These are phyloP conservation scores for Ormyrus rosae DNA, from an alignment of 2,888 invertebrate genomes.

Conservation along the genomic window DNA sequence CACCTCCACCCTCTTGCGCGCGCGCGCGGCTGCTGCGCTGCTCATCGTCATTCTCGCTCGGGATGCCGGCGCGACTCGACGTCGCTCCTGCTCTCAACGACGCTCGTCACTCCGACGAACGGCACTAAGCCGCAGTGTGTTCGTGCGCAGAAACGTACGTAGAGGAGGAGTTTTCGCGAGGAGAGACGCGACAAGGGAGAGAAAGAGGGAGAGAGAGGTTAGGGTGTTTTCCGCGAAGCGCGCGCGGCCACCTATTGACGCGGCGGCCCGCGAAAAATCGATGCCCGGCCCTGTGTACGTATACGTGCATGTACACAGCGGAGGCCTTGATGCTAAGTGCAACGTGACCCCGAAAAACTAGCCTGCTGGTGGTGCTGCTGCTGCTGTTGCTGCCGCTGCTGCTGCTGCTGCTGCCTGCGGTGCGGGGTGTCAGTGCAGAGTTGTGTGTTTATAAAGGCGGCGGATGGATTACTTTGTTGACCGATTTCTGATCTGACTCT, in stretches of 20 bases:
- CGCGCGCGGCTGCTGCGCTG: slow-evolving; percentile 56
- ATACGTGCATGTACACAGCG: not conserved
- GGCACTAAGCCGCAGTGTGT: not conserved
- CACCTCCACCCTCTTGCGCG: slow-evolving; percentile 18
- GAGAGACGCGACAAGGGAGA: not conserved
- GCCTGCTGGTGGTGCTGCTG: not conserved
- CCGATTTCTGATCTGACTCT: not conserved
- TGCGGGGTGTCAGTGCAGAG: too few relatives aligned
- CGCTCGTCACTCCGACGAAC: not conserved
- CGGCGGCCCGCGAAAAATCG: slow-evolving; percentile 33
- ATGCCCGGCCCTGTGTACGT: slow-evolving; percentile 5
- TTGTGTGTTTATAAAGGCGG: too few relatives aligned
- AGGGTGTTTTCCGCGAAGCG: not conserved
- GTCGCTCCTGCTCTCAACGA: not conserved
- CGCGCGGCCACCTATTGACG: not conserved
- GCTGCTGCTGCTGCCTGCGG: too few relatives aligned
- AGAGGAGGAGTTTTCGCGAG: not conserved
- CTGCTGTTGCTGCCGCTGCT: not conserved
- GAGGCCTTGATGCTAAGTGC: slow-evolving; percentile 45
- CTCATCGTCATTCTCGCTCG: slow-evolving; percentile 48
- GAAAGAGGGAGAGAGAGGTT: not conserved
- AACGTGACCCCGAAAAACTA: slow-evolving; percentile 46
- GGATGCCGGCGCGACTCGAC: slow-evolving; percentile 47
- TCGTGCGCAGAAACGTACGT: not conserved
- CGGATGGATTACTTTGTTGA: not conserved